These are phyloP conservation scores for Phylloscopus collybita DNA, from an alignment of 2,797 vertebrate species.

Conservation along the genomic window DNA sequence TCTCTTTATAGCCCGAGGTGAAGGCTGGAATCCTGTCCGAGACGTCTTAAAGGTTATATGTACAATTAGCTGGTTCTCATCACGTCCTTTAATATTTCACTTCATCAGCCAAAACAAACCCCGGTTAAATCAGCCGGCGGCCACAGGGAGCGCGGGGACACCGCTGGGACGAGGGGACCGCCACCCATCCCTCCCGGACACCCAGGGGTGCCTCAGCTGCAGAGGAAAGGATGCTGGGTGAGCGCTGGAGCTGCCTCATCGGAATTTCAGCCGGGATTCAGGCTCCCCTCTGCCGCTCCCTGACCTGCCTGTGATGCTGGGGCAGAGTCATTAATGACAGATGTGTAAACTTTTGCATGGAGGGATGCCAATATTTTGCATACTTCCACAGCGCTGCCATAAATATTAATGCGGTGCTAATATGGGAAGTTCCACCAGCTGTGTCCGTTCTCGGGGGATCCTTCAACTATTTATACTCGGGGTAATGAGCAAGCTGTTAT, in stretches of 20 bases:
- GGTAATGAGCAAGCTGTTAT: conserved; percentile 76
- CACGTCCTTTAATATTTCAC: conserved; percentile 55
- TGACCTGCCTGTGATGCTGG: conserved; percentile 15
- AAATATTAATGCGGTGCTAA: conserved; percentile 72
- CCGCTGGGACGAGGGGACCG: fast-evolving
- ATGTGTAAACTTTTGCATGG: conserved; percentile 69
- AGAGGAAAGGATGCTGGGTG: background rate
- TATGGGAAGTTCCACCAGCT: conserved; percentile 73
- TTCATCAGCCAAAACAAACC: conserved; percentile 29
- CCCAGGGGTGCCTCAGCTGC: fast-evolving
- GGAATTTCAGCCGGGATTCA: background rate
- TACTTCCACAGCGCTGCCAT: conserved; percentile 59
- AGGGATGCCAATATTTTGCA: conserved; percentile 71
- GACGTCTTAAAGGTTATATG: conserved; percentile 69
- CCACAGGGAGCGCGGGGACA: fast-evolving
- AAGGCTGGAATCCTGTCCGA: conserved; percentile 69
- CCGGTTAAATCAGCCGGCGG: background rate
- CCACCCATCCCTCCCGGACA: background rate
- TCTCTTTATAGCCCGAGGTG: conserved; percentile 72
- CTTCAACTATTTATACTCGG: conserved; percentile 71
- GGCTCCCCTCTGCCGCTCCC: background rate
- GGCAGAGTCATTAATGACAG: conserved; percentile 62
- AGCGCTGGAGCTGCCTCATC: background rate
- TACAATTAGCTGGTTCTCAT: conserved; percentile 63
- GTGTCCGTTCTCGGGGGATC: conserved; percentile 70